These are phyloP conservation scores for Diadumene lineata DNA, from an alignment of 92 coral and sea anemone species.

Conservation along the genomic window DNA sequence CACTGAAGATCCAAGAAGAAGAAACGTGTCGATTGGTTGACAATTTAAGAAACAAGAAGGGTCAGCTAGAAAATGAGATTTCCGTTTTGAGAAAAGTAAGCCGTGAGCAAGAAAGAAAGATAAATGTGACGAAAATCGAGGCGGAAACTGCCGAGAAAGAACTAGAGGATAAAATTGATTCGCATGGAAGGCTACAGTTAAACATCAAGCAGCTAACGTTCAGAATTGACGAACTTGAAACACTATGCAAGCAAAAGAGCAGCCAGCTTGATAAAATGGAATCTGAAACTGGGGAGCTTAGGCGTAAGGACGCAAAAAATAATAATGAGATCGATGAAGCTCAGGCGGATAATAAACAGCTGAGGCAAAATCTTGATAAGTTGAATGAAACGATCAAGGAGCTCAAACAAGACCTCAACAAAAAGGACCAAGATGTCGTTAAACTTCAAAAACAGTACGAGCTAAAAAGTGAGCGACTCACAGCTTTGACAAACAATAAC, in stretches of 20 bases:
- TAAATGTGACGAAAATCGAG: not conserved
- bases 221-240: not conserved
- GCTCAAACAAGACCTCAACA: not conserved
- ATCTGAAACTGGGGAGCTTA: not conserved
- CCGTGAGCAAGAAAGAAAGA: not conserved
- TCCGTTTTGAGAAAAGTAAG: not conserved
- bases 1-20: slow-evolving; percentile 25
- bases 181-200: slow-evolving; percentile 22
- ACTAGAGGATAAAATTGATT: slow-evolving; percentile 5
- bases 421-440: not conserved
- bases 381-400: not conserved
- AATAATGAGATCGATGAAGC: not conserved
- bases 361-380: not conserved
- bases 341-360: not conserved
- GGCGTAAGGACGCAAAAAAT: not conserved
- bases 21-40: slow-evolving; percentile 9
- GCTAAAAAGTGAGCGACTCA: not conserved
- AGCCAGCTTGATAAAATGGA: not conserved
- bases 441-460: slow-evolving; percentile 2
- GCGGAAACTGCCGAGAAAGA: slow-evolving; percentile 11
- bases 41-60: slow-evolving; percentile 25
- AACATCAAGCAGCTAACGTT: not conserved
- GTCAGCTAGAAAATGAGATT: slow-evolving; percentile 1
- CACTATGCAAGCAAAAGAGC: not conserved
- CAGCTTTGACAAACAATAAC: not conserved